Evolutionary conservation across 1,140 invertebrate species (phyloP), one percentile per base, ranked within the genome.

Genomic region (Drosophila sturtevanti): DNA sequence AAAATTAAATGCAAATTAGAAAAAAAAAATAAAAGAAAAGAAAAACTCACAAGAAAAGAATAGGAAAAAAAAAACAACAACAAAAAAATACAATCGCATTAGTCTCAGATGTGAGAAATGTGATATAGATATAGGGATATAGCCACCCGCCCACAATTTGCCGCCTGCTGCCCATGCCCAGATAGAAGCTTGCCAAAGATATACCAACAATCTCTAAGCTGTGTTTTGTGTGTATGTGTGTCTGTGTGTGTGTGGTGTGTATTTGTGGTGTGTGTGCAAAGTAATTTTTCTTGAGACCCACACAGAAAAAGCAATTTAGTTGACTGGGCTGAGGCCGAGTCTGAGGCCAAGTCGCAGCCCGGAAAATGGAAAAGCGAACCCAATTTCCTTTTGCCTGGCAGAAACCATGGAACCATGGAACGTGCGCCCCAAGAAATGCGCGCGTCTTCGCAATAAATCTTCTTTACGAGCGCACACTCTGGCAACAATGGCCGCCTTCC

Each of bases 401-500:
- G 44, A 41, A 82, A 87, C 24, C 24, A 82, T 81, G 79, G 79
- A 89, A 82, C 79, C 77, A 60, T 70, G 78, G 62, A 73, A 81
- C 79, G 74, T 72, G 72, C 77, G 72, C 63, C 72, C 68, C 77
- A 90, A 90, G 82, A 87, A 91, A 89, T 71, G 89, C 78, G 84
- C 89, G 89, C 90, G 89, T 91, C 89, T 87, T 91, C 80, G 71
- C 90, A 91, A 91, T 91, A 91, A 91, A 91, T 91, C 90, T 91
- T 84, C 73, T 91, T 91, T 91, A 91, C 90, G 90, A 91, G 85
- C 86, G 85, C 86, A 91, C 90, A 91, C 90, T 89, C 82, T 91
- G 90, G 90, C 89, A 87, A 87, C 89, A 91, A 91, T 91, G 89
- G 89, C 89, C 77, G 75, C 75, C 68, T 64, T 62, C 71, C 63